These are phyloP conservation scores for Ochotona princeps DNA, from an alignment of 2,113 vertebrate genomes.

Conservation along the genomic window DNA sequence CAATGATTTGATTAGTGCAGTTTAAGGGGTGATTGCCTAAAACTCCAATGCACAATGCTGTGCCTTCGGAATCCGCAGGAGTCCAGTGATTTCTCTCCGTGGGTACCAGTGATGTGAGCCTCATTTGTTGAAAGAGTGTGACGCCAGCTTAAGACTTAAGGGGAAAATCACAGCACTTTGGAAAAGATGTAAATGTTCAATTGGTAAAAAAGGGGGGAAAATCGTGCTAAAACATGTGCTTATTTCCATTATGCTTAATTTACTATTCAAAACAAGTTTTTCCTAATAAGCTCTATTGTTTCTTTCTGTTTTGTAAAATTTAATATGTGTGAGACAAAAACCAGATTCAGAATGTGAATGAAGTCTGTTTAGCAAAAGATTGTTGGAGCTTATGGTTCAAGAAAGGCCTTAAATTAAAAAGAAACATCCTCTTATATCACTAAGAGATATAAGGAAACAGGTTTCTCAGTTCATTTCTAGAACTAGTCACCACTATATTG, in stretches of 20 bases:
- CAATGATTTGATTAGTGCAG: constrained; percentile 57
- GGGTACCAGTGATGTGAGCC: constrained; percentile 70
- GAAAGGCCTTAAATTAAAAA: constrained; percentile 64
- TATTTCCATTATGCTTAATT: constrained; percentile 87
- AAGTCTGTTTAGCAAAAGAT: constrained; percentile 82
- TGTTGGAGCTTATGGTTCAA: constrained; percentile 59
- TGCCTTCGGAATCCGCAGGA: constrained; percentile 64
- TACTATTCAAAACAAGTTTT: constrained; percentile 89
- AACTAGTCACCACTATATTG: neutral
- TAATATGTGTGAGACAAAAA: constrained; percentile 89
- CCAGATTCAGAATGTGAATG: constrained; percentile 88
- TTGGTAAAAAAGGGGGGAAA: constrained; percentile 71
- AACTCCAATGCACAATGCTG: constrained; percentile 58
- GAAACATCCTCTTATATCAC: constrained; percentile 42
- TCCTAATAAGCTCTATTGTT: constrained; percentile 89
- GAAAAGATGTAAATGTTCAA: constrained; percentile 86
- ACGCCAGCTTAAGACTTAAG: constrained; percentile 81
- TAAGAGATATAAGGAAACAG: neutral
- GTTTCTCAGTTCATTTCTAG: constrained; percentile 50
- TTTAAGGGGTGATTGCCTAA: constrained; percentile 52
- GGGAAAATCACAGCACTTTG: constrained; percentile 80
- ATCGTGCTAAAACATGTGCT: constrained; percentile 85
- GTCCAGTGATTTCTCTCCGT: constrained; percentile 66
- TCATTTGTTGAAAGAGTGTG: constrained; percentile 79
- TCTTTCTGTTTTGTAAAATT: constrained; percentile 89